These are phyloP conservation scores for Drosophila obscura DNA, from an alignment of 1,140 invertebrate genomes.

Conservation along the genomic window DNA sequence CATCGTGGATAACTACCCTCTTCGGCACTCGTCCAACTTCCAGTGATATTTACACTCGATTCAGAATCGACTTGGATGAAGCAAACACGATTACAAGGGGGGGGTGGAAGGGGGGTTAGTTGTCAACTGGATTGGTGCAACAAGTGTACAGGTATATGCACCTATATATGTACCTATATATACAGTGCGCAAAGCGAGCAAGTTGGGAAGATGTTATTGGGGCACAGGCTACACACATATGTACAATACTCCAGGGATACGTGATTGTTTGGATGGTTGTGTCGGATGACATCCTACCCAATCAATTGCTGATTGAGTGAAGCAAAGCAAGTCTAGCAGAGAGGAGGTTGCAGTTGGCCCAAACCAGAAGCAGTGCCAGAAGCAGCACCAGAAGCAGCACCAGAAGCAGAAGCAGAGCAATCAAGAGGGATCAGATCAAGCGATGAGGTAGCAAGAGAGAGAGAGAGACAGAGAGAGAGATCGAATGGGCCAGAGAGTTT, in stretches of 20 bases:
- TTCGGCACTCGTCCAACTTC: constrained; percentile 9
- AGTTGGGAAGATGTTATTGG: too few species aligned
- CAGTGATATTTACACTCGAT: constrained; percentile 57
- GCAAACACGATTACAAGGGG: constrained; percentile 5
- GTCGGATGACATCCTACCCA: too few species aligned
- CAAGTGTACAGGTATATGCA: background rate
- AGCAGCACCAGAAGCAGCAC: background rate
- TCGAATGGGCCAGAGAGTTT: background rate
- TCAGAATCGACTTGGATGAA: constrained; percentile 43
- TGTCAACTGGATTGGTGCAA: background rate
- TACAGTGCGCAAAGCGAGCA: constrained; percentile 16
- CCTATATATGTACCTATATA: constrained; percentile 12
- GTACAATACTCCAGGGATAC: background rate
- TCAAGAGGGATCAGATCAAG: background rate
- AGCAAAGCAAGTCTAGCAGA: too few species aligned
- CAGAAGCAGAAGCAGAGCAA: constrained; percentile 26
- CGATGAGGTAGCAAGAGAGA: constrained; percentile 4
- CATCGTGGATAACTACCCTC: constrained; percentile 10
- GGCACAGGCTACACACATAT: background rate
- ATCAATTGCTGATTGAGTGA: too few species aligned
- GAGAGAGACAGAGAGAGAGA: background rate
- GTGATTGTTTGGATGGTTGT: too few species aligned
- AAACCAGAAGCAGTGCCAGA: too few species aligned
- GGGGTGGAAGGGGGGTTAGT: too few species aligned
- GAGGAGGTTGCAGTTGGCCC: background rate